Conservation (phyloP, 2,888 invertebrate species). For the Merodon equestris region DNA sequence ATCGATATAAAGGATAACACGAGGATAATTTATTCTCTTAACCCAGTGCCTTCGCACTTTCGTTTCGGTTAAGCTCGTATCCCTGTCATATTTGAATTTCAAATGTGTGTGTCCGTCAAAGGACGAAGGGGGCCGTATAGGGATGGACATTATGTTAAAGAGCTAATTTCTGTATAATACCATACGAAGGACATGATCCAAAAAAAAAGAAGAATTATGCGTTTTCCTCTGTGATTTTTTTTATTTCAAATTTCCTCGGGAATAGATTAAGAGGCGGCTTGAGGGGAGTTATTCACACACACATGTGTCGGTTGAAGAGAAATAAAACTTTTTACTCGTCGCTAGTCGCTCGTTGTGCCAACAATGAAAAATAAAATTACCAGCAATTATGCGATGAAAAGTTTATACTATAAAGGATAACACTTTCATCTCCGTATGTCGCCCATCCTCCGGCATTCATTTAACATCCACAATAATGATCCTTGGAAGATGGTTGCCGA, state of each 20-base stretch:
- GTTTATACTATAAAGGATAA: slow-evolving; percentile 41
- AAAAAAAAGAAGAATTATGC: too few species aligned
- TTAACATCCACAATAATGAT: slow-evolving; percentile 37
- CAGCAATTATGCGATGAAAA: slow-evolving; percentile 47
- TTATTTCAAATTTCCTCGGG: too few species aligned
- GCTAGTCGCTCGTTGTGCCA: neutral
- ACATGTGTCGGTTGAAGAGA: too few species aligned
- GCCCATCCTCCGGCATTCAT: slow-evolving; percentile 12
- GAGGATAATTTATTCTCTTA: slow-evolving; percentile 56
- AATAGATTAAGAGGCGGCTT: too few species aligned
- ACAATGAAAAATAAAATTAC: slow-evolving; percentile 49
- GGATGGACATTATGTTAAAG: slow-evolving; percentile 54
- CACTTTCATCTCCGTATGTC: slow-evolving; percentile 17
- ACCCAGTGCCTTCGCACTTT: slow-evolving; percentile 31
- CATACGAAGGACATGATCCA: neutral
- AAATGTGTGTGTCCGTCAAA: too few species aligned
- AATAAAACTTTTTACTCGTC: too few species aligned
- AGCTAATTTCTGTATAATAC: slow-evolving; percentile 53
- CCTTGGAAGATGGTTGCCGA: slow-evolving; percentile 33
- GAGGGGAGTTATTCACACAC: too few species aligned
- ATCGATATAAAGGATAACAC: slow-evolving; percentile 54
- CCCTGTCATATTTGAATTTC: slow-evolving; percentile 59
- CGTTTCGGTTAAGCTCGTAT: slow-evolving; percentile 15
- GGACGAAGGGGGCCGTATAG: slow-evolving; percentile 8
- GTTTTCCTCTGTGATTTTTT: too few species aligned